phyloP scores from a whole-genome alignment of 2,888 invertebrate genomes.

The Odontocerum albicorne region DNA sequence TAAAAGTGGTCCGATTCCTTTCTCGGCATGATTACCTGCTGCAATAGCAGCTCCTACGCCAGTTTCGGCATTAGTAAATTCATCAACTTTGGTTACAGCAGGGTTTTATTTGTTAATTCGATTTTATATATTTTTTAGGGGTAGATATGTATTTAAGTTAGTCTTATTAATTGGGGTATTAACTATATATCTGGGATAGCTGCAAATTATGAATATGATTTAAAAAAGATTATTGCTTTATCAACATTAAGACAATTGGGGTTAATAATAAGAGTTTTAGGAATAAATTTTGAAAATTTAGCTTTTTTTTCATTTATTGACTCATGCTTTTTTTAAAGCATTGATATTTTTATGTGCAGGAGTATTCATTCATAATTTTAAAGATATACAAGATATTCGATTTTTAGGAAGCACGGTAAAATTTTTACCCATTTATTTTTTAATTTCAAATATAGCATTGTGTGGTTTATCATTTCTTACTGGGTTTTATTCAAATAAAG shows the following conservation, averaged over 20 bases:
- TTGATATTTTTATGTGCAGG: conserved; percentile 74
- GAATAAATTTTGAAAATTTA: conserved; percentile 56
- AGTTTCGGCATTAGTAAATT: conserved; percentile 74
- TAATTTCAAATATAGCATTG: conserved; percentile 62
- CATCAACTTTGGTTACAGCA: conserved; percentile 77
- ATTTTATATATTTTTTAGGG: conserved; percentile 57
- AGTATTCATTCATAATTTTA: conserved; percentile 65
- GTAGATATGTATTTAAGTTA: conserved; percentile 48
- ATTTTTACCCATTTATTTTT: conserved; percentile 53
- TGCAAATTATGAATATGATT: conserved; percentile 67
- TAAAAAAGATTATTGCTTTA: conserved; percentile 78
- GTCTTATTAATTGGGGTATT: conserved; percentile 58
- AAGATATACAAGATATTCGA: conserved; percentile 69
- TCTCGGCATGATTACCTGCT: conserved; percentile 74
- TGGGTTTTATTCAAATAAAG: conserved; percentile 69
- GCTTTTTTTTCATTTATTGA: conserved; percentile 72
- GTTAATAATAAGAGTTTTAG: conserved; percentile 68
- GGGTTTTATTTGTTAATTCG: conserved; percentile 75
- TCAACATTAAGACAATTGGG: conserved; percentile 76
- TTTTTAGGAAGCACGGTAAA: conserved; percentile 52
- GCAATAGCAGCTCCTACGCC: conserved; percentile 79
- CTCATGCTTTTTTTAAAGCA: conserved; percentile 75
- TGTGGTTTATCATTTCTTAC: conserved; percentile 66
- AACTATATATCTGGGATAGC: conserved; percentile 62
- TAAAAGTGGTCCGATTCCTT: conserved; percentile 80